phyloP scores from a whole-genome alignment of 2,888 invertebrate species.

The Orgyia antiqua region DNA sequence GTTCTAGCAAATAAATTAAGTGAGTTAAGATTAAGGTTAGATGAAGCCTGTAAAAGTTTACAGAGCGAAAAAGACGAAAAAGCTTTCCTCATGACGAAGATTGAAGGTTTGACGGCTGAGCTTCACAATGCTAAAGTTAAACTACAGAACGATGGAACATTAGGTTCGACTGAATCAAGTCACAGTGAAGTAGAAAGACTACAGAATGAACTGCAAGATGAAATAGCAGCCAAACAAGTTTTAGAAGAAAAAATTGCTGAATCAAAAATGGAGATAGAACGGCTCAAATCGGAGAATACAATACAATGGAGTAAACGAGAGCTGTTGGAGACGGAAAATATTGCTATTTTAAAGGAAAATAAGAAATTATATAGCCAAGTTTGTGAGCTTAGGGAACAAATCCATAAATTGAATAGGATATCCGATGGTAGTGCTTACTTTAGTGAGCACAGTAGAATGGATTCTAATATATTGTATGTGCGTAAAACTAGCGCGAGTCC shows the following conservation, averaged over 20 bases:
- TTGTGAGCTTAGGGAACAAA: conserved; percentile 66
- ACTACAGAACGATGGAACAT: conserved; percentile 55
- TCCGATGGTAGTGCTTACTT: conserved; percentile 61
- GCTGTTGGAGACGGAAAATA: conserved; percentile 92
- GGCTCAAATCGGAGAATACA: conserved; percentile 94
- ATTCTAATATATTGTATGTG: conserved; percentile 60
- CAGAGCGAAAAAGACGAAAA: conserved; percentile 68
- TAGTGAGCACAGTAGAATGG: conserved; percentile 41
- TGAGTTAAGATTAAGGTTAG: conserved; percentile 54
- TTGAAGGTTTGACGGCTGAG: conserved; percentile 58
- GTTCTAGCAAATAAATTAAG: conserved; percentile 60
- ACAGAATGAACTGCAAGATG: conserved; percentile 69
- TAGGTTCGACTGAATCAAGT: conserved; percentile 68
- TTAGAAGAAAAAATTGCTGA: conserved; percentile 66
- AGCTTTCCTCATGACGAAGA: conserved; percentile 54
- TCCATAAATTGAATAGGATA: conserved; percentile 66
- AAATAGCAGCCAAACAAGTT: conserved; percentile 67
- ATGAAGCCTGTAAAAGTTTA: conserved; percentile 58
- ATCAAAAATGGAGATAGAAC: conserved; percentile 83
- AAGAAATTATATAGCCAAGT: conserved; percentile 84
- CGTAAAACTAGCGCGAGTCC: conserved; percentile 63
- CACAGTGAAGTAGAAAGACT: conserved; percentile 67
- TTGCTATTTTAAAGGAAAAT: conserved; percentile 91
- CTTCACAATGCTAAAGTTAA: conserved; percentile 61
- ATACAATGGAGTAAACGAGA: conserved; percentile 96